phyloP scores from a whole-genome alignment of 2,113 vertebrate species.

The Martes martes region DNA sequence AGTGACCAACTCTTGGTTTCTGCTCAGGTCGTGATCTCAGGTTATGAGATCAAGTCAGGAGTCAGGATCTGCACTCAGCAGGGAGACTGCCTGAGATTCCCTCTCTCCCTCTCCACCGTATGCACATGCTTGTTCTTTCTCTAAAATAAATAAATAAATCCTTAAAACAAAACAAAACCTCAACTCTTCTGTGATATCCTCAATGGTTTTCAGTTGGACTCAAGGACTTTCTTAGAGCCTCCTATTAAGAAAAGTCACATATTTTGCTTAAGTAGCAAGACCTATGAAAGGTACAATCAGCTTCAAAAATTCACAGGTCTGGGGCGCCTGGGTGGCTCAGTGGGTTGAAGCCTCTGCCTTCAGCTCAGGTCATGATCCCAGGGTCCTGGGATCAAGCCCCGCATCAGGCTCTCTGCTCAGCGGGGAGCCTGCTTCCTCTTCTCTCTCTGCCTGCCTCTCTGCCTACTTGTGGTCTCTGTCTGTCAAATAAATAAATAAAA shows the following conservation, averaged over 20 bases:
- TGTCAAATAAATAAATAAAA: too few relatives aligned
- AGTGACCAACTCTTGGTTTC: not conserved
- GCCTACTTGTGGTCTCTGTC: too few relatives aligned
- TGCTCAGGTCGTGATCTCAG: not conserved
- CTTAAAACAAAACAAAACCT: not conserved
- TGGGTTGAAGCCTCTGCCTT: too few relatives aligned
- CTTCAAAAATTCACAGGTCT: constrained; percentile 10
- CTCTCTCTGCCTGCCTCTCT: too few relatives aligned
- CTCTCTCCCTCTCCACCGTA: not conserved
- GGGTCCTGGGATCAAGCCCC: too few relatives aligned
- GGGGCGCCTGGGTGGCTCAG: too few relatives aligned
- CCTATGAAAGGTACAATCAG: not conserved
- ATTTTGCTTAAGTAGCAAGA: constrained; percentile 15
- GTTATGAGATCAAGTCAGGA: not conserved
- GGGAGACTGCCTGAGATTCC: not conserved
- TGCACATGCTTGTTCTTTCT: not conserved
- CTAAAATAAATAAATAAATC: not conserved
- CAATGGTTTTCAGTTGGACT: not conserved
- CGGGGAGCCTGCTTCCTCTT: too few relatives aligned
- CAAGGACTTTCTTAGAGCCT: not conserved
- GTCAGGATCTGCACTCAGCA: not conserved
- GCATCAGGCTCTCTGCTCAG: too few relatives aligned
- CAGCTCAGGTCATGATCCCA: too few relatives aligned
- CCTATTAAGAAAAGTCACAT: not conserved
- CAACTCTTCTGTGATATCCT: not conserved